Conservation (phyloP, 2,888 invertebrate species). For the Cephus runcator region DNA sequence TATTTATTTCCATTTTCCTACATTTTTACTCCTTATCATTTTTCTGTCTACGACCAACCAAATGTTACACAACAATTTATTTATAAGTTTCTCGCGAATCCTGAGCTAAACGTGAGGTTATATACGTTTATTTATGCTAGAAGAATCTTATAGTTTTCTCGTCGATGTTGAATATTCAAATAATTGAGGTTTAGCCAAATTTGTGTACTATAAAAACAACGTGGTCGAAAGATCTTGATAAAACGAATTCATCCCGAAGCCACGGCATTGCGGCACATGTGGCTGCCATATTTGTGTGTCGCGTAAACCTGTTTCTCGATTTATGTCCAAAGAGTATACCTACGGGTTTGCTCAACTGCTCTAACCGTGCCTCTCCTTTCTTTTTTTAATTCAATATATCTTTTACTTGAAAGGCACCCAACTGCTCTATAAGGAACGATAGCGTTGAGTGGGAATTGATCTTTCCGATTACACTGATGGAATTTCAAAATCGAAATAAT, state of each 20-base stretch:
- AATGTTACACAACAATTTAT: neutral
- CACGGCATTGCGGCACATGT: constrained; percentile 14
- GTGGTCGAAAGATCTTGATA: neutral
- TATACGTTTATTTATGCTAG: no score
- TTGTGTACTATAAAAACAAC: neutral
- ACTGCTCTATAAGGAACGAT: neutral
- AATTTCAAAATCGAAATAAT: neutral
- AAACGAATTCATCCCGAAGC: neutral
- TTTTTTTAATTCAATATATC: neutral
- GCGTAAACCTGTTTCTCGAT: constrained; percentile 21
- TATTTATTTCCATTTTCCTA: neutral
- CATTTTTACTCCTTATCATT: no score
- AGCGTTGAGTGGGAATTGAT: neutral
- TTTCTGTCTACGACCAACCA: neutral
- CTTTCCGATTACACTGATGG: neutral
- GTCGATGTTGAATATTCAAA: neutral
- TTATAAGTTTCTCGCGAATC: no score
- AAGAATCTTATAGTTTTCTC: no score
- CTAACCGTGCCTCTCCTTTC: neutral
- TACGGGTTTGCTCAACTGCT: neutral
- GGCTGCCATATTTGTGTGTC: constrained; percentile 24
- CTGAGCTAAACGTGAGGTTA: no score
- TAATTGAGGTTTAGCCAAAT: neutral
- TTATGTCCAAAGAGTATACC: constrained; percentile 33
- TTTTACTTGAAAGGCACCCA: neutral